Evolutionary conservation across 1,140 invertebrate genomes (phyloP), one percentile per base, ranked within the genome.

Genomic region (Berghia stephanieae): DNA sequence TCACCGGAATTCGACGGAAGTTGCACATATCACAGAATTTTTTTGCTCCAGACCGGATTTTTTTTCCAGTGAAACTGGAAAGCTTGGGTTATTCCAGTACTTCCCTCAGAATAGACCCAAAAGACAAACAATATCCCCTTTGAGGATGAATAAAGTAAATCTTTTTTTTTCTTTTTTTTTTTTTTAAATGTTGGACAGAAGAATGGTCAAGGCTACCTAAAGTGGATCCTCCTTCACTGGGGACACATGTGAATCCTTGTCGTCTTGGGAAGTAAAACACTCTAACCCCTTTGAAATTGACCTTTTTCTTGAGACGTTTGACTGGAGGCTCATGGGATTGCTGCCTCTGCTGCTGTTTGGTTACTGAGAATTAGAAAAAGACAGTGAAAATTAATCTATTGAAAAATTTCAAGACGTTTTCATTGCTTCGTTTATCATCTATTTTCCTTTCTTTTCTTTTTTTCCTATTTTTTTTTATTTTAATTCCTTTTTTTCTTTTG

Each of bases 231-330:
- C 97, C 97, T 90, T 96, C 95, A 69, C 96, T 98, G 72, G 97
- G 97, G 70, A 99, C 96, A 91, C 97, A 98, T 21, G 96, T 96
- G 89, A 98, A 98, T n/a, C 97, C 97, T 91, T 99, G 97, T 57
- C 95, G 92, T 86, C 97, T 90, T 0, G 95, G 95, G 89, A 99
- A 99, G 90, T 98, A 98, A 89, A 93, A 99, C 0, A 99, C 96
- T 36, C 95, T 97, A 0, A 98, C 96, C 81, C 93, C 93, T 82
- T 96, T 94, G 89, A 98, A 99, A 68, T 94, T 93, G 78, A 99
- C 91, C 34, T 84, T 86, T 81, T 90, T 90, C 81, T 90, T 90
- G 34, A 84, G 70, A 49, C 82, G 81, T 79, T 88, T 87, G 31
- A 42, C 46, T 43, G 73, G 73, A 3, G 70, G 79, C 75, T 63